Evolutionary conservation across 2,113 vertebrate species (phyloP).

Genomic region (Neodon shergylaensis): DNA sequence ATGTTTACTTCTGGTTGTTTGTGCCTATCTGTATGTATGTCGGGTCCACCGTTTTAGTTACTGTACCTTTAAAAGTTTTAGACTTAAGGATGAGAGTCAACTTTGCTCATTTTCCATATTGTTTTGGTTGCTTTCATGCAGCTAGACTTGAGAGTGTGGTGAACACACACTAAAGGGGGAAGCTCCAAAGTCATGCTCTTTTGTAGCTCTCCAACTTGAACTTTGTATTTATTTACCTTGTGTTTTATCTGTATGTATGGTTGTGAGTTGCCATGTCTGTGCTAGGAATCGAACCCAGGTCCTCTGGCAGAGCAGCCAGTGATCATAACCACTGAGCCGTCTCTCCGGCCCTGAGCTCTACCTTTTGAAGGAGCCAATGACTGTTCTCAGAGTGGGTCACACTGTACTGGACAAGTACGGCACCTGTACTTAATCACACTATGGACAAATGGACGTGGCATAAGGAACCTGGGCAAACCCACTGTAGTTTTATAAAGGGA

Average conservation of each 20-base stretch:
- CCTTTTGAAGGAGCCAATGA: neutral
- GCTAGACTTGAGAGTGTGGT: neutral
- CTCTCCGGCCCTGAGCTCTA: neutral
- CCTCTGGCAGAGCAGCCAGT: neutral
- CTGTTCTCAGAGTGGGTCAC: neutral
- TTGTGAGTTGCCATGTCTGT: neutral
- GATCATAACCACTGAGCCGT: neutral
- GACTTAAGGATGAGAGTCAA: neutral
- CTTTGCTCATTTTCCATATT: neutral
- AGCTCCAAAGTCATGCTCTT: neutral
- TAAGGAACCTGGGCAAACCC: neutral
- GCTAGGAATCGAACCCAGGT: neutral
- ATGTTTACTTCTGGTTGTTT: neutral
- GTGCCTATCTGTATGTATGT: neutral
- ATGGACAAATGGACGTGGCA: neutral
- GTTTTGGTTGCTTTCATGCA: neutral
- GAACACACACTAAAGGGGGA: neutral
- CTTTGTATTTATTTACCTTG: neutral
- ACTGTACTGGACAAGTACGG: neutral
- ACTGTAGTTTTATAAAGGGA: too few species aligned
- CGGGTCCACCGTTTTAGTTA: neutral
- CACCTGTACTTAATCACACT: neutral
- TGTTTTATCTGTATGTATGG: neutral
- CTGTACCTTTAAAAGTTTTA: neutral
- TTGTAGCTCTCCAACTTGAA: neutral